A percentile compares a stretch with the other conserved stretches of the same genome.
Conservation (phyloP, 1,140 invertebrate genomes). For the Drosophila watanabei region DNA sequence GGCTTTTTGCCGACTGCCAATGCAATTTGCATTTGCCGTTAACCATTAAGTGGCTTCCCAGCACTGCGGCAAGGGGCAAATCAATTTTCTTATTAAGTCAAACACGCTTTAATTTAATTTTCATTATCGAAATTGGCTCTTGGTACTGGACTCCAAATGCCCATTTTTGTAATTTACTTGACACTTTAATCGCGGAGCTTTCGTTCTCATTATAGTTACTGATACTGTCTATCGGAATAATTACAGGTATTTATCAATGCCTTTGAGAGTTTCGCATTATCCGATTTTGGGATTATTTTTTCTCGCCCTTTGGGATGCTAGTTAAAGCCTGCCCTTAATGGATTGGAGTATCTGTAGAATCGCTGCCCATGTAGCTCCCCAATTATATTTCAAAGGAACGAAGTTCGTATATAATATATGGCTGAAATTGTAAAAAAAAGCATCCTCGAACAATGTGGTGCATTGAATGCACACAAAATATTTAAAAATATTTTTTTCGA, state of each 20-base stretch:
- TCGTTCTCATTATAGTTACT: neutral
- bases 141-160: conserved; percentile 3
- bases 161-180: conserved; percentile 10
- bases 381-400: neutral
- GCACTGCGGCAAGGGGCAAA: conserved; percentile 42
- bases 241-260: neutral
- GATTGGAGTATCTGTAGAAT: neutral
- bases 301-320: neutral
- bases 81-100: conserved; percentile 79
- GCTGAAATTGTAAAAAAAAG: neutral
- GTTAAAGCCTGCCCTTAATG: neutral
- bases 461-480: neutral
- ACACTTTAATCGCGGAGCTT: conserved; percentile 17
- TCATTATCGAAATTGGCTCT: conserved; percentile 31
- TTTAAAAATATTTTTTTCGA: neutral
- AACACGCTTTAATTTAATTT: conserved; percentile 70
- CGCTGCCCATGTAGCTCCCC: too few relatives aligned
- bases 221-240: neutral
- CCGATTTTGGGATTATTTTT: neutral
- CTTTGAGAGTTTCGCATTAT: neutral
- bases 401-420: neutral
- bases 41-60: conserved; percentile 42
- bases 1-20: conserved; percentile 33
- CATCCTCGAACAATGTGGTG: too few relatives aligned
- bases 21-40: conserved; percentile 60